phyloP scores from a whole-genome alignment of 2,888 invertebrate genomes.

The Hypsopygia costalis region DNA sequence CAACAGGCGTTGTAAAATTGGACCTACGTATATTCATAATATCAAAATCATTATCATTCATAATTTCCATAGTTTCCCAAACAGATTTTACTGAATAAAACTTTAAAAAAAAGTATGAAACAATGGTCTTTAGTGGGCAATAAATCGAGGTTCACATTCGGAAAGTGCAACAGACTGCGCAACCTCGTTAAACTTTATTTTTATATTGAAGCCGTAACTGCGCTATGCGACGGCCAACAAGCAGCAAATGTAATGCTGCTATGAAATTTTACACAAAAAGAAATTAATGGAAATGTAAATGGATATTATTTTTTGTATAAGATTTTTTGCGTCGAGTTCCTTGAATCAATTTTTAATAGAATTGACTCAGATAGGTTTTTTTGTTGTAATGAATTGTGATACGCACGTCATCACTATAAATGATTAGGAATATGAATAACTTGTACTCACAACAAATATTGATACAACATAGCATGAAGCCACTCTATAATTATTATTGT shows the following conservation, averaged over 20 bases:
- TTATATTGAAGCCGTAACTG: constrained; percentile 75
- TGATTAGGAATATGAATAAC: no score
- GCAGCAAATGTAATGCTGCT: constrained; percentile 60
- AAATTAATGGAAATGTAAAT: constrained; percentile 22
- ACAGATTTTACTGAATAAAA: constrained; percentile 17
- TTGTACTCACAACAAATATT: no score
- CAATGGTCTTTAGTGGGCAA: constrained; percentile 56
- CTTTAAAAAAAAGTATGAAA: constrained; percentile 52
- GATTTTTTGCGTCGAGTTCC: no score
- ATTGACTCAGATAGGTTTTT: no score
- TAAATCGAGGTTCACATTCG: constrained; percentile 71
- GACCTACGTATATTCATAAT: no score
- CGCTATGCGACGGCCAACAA: constrained; percentile 48
- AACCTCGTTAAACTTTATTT: constrained; percentile 75
- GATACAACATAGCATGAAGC: no score
- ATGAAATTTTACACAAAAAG: constrained; percentile 45
- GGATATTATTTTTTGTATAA: not conserved
- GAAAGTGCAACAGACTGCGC: constrained; percentile 62
- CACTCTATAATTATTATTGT: no score
- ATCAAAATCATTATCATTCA: no score
- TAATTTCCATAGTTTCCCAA: not conserved
- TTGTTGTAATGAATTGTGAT: no score
- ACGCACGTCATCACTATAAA: no score
- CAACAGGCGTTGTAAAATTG: constrained; percentile 1
- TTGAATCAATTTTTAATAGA: no score